Percentiles rank a stretch among this genome's conserved stretches.
Conservation (phyloP, 2,888 invertebrate genomes). For the Acleris holmiana region DNA sequence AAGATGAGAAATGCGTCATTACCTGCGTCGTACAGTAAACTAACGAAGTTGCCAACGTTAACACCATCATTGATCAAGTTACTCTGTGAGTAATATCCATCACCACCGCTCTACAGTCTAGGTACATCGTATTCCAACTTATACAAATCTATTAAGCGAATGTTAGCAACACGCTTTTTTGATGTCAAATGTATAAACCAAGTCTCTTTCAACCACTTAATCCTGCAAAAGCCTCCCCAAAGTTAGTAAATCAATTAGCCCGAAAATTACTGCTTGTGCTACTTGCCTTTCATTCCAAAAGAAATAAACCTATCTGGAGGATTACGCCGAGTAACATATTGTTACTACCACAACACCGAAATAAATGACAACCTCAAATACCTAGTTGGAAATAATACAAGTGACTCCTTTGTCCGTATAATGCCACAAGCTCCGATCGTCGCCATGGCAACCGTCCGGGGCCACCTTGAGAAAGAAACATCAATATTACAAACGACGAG, state of each 20-base stretch:
- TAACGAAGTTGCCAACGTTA: no score
- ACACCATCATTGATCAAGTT: no score
- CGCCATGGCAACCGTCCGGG: slow-evolving; percentile 46
- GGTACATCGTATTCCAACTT: no score
- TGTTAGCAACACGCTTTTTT: neutral
- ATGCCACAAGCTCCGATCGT: slow-evolving; percentile 36
- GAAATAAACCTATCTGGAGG: slow-evolving; percentile 14
- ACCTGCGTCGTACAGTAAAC: no score
- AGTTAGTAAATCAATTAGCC: slow-evolving; percentile 40
- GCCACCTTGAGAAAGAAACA: slow-evolving; percentile 30
- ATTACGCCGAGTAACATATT: neutral
- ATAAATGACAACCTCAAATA: slow-evolving; percentile 7
- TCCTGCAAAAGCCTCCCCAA: slow-evolving; percentile 11
- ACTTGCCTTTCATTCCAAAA: slow-evolving; percentile 12
- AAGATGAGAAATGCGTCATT: no score
- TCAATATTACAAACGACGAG: slow-evolving; percentile 14
- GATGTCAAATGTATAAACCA: neutral
- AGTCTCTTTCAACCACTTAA: slow-evolving; percentile 21
- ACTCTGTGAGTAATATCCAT: no score
- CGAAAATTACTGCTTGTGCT: slow-evolving; percentile 27
- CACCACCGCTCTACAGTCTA: no score
- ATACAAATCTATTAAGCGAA: no score
- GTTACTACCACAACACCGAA: neutral
- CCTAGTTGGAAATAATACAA: slow-evolving; percentile 9
- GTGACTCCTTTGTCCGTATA: slow-evolving; percentile 41